Evolutionary conservation across 2,888 invertebrate species (phyloP).

Genomic region (Gibbula magus): DNA sequence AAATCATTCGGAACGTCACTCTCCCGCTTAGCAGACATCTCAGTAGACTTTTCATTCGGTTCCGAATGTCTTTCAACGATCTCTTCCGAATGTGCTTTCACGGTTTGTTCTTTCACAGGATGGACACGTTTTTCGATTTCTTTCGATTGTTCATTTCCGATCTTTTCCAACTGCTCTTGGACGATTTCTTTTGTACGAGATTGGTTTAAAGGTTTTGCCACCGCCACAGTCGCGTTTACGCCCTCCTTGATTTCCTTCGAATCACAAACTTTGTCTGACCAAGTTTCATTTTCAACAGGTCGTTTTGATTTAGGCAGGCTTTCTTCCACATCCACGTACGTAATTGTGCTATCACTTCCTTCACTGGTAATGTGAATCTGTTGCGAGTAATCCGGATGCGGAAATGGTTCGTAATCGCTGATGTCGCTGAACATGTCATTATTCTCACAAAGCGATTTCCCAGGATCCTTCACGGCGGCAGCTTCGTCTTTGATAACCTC

Average conservation of each 20-base stretch:
- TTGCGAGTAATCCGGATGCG: background rate
- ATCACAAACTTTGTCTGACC: background rate
- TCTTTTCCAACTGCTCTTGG: too few species aligned
- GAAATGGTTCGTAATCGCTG: constrained; percentile 20
- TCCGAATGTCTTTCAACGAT: too few species aligned
- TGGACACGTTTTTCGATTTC: too few species aligned
- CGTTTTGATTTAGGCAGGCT: background rate
- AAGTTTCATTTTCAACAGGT: background rate
- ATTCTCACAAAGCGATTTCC: constrained; percentile 10
- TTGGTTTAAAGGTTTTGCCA: too few species aligned
- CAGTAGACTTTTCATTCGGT: too few species aligned
- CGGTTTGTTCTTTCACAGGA: too few species aligned
- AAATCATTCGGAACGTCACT: too few species aligned
- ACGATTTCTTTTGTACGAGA: too few species aligned
- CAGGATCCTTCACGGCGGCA: constrained; percentile 22
- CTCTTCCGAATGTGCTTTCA: too few species aligned
- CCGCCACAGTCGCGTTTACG: too few species aligned
- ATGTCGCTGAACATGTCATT: constrained; percentile 35
- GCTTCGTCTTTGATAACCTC: background rate
- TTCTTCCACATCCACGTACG: background rate
- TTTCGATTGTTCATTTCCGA: too few species aligned
- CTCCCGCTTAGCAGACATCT: too few species aligned
- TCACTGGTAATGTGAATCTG: background rate
- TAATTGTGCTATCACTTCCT: background rate
- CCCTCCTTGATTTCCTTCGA: background rate